Percentiles rank a stretch among this genome's conserved stretches.
Conservation (phyloP, 2,888 invertebrate species). For the Drosophila birchii region DNA sequence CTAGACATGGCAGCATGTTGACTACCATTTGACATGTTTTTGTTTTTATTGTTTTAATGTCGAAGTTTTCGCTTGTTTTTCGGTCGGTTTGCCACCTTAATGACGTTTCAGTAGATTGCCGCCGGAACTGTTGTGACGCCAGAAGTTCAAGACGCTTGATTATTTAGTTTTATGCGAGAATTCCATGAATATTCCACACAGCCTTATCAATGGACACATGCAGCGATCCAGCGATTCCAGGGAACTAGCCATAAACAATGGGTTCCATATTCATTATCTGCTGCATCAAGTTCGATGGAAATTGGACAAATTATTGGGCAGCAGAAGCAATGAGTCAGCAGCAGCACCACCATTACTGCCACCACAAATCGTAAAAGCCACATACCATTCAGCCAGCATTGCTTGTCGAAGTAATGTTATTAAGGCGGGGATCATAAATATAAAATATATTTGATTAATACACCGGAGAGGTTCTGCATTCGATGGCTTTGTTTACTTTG, state of each 20-base stretch:
- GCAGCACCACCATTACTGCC: not conserved
- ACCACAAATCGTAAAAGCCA: constrained; percentile 11
- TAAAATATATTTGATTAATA: constrained; percentile 3
- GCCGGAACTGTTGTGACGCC: constrained; percentile 23
- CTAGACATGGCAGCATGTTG: constrained; percentile 39
- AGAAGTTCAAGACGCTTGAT: constrained; percentile 1
- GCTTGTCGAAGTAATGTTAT: constrained; percentile 25
- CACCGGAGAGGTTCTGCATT: constrained; percentile 1
- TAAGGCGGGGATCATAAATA: constrained; percentile 25
- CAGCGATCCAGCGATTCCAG: constrained; percentile 40
- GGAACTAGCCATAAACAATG: constrained; percentile 47
- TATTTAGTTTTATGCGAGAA: constrained; percentile 11
- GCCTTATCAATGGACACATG: constrained; percentile 49
- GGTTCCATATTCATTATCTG: constrained; percentile 23
- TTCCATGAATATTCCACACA: constrained; percentile 13
- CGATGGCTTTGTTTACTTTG: constrained; percentile 27
- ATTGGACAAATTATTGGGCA: constrained; percentile 34
- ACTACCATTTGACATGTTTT: constrained; percentile 34
- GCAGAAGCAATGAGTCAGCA: constrained; percentile 30
- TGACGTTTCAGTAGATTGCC: constrained; percentile 30
- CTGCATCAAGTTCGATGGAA: constrained; percentile 20
- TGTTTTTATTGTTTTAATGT: constrained; percentile 1
- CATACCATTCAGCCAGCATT: constrained; percentile 6
- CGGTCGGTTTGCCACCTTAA: constrained; percentile 12
- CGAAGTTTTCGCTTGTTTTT: constrained; percentile 3